These are phyloP conservation scores for Ophion obscuratus DNA, from an alignment of 2,888 invertebrate species.

Conservation along the genomic window DNA sequence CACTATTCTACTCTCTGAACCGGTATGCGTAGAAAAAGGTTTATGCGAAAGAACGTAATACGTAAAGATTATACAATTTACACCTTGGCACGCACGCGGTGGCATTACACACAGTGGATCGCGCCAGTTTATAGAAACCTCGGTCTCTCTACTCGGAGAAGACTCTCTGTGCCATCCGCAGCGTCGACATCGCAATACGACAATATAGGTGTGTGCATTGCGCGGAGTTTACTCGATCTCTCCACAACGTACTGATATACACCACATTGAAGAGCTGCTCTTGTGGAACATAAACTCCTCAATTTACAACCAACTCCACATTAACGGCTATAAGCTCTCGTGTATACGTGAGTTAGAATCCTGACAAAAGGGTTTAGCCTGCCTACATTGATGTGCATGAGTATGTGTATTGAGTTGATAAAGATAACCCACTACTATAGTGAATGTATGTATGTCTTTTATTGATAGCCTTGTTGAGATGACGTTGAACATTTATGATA, in stretches of 20 bases:
- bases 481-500: conserved; percentile 4
- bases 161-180: conserved; percentile 20
- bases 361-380: conserved; percentile 32
- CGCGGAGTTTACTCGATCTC: conserved; percentile 13
- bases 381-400: neutral
- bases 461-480: conserved; percentile 31
- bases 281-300: conserved; percentile 56
- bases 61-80: neutral
- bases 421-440: conserved; percentile 23
- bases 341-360: conserved; percentile 49
- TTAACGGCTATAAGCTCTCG: conserved; percentile 49
- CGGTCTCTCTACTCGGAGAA: neutral
- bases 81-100: too few species aligned
- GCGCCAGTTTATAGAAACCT: too few species aligned
- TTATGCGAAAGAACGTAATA: too few species aligned
- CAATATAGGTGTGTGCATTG: conserved; percentile 22
- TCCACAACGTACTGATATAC: conserved; percentile 37
- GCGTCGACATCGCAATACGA: conserved; percentile 39
- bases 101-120: too few species aligned
- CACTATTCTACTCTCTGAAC: too few species aligned
- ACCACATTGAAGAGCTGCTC: conserved; percentile 15
- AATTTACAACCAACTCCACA: conserved; percentile 59
- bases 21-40: too few species aligned
- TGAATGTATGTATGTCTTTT: conserved; percentile 5
- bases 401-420: conserved; percentile 2